Evolutionary conservation across 2,888 invertebrate genomes (phyloP), one percentile per base, ranked within the genome.

Genomic region (Xanthostigma xanthostigma): DNA sequence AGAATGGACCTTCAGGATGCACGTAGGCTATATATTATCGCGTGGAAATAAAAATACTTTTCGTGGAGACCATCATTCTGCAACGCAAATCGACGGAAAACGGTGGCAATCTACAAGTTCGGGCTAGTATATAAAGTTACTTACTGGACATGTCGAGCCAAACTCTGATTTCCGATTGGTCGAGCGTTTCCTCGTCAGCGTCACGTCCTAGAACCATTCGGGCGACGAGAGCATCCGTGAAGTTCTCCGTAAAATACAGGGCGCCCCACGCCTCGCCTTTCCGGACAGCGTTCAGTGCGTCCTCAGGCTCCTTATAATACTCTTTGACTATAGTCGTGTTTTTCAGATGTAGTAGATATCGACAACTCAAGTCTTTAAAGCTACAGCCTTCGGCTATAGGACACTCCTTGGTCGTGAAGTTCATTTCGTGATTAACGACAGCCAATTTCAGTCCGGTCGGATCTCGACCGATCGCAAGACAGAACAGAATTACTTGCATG

Each of bases 401-500:
- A 53, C 83, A 84, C 9, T 58, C 46, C 51, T 64, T 57, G 49
- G 66, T 66, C 10, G 59, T 59, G 50, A 58, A 63, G 45, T 59
- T 59, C 71, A 76, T 75, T 66, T 86, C 85, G 52, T 75, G 69
- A 64, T 86, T 85, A 44, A 84, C 78, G 60, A 90, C 79, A 38
- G 90, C 90, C 62, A 93, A 65, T 58, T 77, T 81, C 4, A 93
- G 73, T 44, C 84, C 87, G 50, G 79, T 82, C 1, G 91, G 91
- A 64, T 91, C 90, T 33, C 89, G 75, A 44, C 91, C 91, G 55
- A 91, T 92, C 50, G 93, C 93, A 64, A 92, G 69, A 64, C 93
- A 93, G 74, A 93, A 93, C 50, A 94, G 78, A 49, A 92, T 87
- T 52, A 93, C 91, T 71, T 93, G 91, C 80, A 93, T 84, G 34